Evolutionary conservation across 2,888 invertebrate species (phyloP), one percentile per base, ranked within the genome.

Genomic region (Orthosia gothica): DNA sequence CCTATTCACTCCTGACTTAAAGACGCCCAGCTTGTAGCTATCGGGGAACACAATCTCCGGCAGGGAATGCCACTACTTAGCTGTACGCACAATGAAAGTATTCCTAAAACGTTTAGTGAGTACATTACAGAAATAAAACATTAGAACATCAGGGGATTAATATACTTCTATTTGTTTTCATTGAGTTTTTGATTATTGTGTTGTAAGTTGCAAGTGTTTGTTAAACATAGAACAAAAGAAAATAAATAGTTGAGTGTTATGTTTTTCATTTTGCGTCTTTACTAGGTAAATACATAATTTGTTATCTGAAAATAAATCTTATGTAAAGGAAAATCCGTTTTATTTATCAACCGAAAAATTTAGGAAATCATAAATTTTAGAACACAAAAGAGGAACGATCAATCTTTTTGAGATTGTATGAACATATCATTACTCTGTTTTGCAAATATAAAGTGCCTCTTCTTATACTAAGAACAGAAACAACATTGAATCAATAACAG

Each of bases 161-260:
- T n/a, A n/a, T n/a, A n/a, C n/a, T n/a, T n/a, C n/a, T n/a, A n/a
- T n/a, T n/a, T 65, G 26, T 20, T 23, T 58, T 32, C n/a, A 67
- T 64, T 71, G 23, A 32, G 4, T 47, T 57, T 61, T 67, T 13
- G 54, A 75, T 75, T 16, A 15, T 23, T 63, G 9, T 54, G 4
- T 55, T 65, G 16, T 5, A 64, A 64, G 65, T 5, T 65, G 16
- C 9, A 64, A 64, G 65, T 5, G 18, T 23, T 74, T 9, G 15
- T 15, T 57, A 63, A 55, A 49, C 49, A 49, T 5, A 45, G 18
- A 59, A 77, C 58, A 67, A 76, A 49, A 18, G 23, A 20, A 76
- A 26, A 45, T 45, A 57, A 52, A 12, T 16, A 20, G 20, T 54
- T 5, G 13, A 4, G 3, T n/a, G 40, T n/a, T 11, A 16, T 54